phyloP scores from a whole-genome alignment of 1,140 invertebrate species.

The Samia ricini region DNA sequence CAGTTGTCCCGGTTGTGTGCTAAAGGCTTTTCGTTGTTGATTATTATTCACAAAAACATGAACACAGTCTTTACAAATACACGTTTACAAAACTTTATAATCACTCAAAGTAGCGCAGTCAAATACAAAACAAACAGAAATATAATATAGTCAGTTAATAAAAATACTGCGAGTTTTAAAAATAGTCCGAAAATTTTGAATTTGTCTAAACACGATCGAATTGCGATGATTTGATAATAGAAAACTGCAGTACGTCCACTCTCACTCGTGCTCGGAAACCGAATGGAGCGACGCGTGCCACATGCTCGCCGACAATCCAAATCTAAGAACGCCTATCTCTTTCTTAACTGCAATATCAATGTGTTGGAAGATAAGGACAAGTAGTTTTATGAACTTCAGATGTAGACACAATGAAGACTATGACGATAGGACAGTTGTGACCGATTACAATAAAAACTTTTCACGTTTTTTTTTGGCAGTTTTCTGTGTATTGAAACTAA shows the following conservation, averaged over 20 bases:
- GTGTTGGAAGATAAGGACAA: constrained; percentile 52
- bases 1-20: constrained; percentile 54
- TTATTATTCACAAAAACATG: constrained; percentile 39
- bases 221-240: constrained; percentile 32
- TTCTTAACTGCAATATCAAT: constrained; percentile 36
- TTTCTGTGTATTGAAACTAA: constrained; percentile 30
- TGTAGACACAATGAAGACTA: constrained; percentile 46
- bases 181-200: constrained; percentile 29
- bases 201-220: constrained; percentile 63
- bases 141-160: neutral
- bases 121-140: constrained; percentile 13
- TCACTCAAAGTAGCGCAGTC: constrained; percentile 13
- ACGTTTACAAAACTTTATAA: constrained; percentile 26
- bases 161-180: constrained; percentile 16
- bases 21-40: constrained; percentile 41
- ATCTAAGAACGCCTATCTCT: constrained; percentile 50
- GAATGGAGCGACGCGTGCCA: constrained; percentile 72
- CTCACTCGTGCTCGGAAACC: constrained; percentile 47
- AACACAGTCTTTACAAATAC: constrained; percentile 27
- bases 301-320: constrained; percentile 30
- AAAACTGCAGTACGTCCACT: constrained; percentile 37
- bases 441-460: constrained; percentile 54
- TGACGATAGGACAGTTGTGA: constrained; percentile 66
- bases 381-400: constrained; percentile 38
- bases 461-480: constrained; percentile 45